Base-by-base conservation (phyloP, 2,113 vertebrate species). In the Poicephalus meyeri region DNA sequence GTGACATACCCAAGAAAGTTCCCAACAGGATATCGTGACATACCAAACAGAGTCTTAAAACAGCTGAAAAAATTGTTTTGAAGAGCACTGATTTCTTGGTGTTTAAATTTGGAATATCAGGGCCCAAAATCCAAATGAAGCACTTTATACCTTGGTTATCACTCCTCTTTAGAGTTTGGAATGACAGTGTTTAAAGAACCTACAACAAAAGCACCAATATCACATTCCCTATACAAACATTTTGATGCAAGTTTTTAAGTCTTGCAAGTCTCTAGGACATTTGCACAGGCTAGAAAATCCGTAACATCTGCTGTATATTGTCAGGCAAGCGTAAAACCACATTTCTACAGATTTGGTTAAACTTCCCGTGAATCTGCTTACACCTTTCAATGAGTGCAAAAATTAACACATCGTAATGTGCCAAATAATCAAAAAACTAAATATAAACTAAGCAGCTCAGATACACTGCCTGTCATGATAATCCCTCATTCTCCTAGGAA, bases 401-500 rank as follows among this genome's bases (percentile, higher is more conserved):
- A 96, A 92, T 81, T 92, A 84, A 87, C 93, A 53, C 88, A 68
- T 91, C 21, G 19, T 46, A 87, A 96, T n/a, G 47, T 89, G 91
- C 80, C 92, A 95, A 95, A 84, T 89, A 95, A 74, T 74, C 82
- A 91, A 86, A 87, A 87, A 86, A 64, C 61, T 79, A 90, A 93
- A 88, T 77, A 80, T 50, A 88, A 95, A 95, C 80, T 64, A 93
- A 94, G 60, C 70, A 35, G 56, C 31, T 91, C 88, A 90, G 64
- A 86, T 86, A 86, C 21, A 90, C 58, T 44, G 70, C 28, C 55
- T 84, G 76, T 19, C 83, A 87, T 10, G 16, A 65, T 60, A 93
- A 89, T 47, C 42, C 11, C 24, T 29, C 15, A 12, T 17, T 61
- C 78, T 86, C 46, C 69, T 47, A 50, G 81, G 80, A 91, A 56